These are phyloP conservation scores for Callopanchax toddi DNA, from an alignment of 2,113 vertebrate genomes.

Conservation along the genomic window DNA sequence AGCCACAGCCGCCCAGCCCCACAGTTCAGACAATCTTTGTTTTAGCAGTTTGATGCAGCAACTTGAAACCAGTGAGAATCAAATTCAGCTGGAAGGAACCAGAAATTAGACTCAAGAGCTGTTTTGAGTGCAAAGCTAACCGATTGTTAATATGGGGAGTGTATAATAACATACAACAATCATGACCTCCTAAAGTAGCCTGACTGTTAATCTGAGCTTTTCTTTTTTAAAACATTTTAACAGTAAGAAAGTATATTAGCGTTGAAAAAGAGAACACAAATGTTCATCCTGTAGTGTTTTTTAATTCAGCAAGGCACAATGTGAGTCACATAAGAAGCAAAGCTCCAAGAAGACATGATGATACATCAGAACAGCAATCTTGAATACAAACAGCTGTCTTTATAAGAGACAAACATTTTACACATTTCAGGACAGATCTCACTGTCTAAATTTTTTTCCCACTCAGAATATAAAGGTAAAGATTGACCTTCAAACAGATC, in stretches of 20 bases:
- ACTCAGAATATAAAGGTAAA: no score
- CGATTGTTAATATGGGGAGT: no score
- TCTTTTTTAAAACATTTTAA: not conserved
- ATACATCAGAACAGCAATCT: not conserved
- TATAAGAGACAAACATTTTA: conserved; percentile 4
- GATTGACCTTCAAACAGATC: no score
- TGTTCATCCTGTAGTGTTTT: conserved; percentile 8
- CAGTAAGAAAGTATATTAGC: not conserved
- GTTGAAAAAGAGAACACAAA: not conserved
- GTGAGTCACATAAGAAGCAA: not conserved
- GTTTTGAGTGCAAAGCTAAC: no score
- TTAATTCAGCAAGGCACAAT: not conserved
- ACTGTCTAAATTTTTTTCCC: no score
- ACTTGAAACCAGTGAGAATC: no score
- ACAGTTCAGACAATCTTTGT: no score
- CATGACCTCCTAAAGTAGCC: conserved; percentile 8
- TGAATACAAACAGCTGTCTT: not conserved
- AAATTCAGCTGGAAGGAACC: no score
- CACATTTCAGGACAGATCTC: not conserved
- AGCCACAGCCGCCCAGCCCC: no score
- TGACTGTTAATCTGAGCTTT: not conserved
- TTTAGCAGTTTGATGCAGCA: no score
- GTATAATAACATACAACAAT: conserved; percentile 10
- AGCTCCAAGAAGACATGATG: not conserved
- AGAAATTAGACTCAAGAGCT: no score